These are phyloP conservation scores for Lysandra coridon DNA, from an alignment of 2,888 invertebrate genomes.

Conservation along the genomic window DNA sequence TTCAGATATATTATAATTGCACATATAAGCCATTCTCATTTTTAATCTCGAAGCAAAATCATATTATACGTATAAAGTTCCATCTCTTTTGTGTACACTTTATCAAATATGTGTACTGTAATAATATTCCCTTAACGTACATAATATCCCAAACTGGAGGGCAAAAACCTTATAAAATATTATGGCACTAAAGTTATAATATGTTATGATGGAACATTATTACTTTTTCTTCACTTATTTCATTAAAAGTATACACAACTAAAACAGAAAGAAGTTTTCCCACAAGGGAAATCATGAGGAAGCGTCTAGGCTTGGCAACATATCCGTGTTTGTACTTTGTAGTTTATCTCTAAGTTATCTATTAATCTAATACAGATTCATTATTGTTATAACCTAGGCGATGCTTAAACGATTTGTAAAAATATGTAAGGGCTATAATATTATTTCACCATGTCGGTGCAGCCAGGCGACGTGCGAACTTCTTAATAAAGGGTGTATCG, in stretches of 20 bases:
- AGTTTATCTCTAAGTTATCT: background rate
- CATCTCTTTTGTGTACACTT: background rate
- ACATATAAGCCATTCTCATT: too few relatives aligned
- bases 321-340: slow-evolving; percentile 1
- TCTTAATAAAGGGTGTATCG: too few relatives aligned
- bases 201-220: slow-evolving; percentile 2
- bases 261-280: slow-evolving; percentile 2
- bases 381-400: too few relatives aligned
- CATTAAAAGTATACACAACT: background rate
- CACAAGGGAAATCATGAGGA: background rate
- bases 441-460: too few relatives aligned
- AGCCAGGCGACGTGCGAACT: too few relatives aligned
- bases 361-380: background rate
- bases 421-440: too few relatives aligned
- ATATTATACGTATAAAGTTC: background rate
- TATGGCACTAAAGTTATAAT: background rate
- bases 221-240: slow-evolving; percentile 5
- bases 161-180: slow-evolving; percentile 5
- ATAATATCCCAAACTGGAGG: slow-evolving; percentile 2
- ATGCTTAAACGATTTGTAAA: too few relatives aligned
- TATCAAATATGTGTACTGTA: background rate
- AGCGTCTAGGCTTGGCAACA: background rate
- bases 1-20: too few relatives aligned
- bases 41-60: background rate
- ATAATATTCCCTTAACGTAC: background rate